Evolutionary conservation across 2,888 invertebrate species (phyloP), one percentile per base, ranked within the genome.

Genomic region (Myopa testacea): DNA sequence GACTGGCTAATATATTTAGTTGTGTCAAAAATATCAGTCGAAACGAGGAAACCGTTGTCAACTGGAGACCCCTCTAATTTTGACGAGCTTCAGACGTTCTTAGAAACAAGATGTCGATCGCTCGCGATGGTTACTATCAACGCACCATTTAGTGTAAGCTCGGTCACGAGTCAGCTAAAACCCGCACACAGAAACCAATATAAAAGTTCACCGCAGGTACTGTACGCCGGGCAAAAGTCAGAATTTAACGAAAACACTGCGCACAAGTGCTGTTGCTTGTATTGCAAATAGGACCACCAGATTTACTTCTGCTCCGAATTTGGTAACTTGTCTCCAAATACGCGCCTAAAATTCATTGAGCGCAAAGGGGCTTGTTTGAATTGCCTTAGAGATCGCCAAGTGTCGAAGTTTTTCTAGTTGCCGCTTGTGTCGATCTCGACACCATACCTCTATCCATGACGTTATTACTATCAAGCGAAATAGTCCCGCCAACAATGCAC

Each of bases 111-210:
- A n/a, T n/a, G n/a, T n/a, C n/a, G n/a, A n/a, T n/a, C n/a, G n/a
- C 67, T 38, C 14, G 50, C 50, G 38, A 40, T 45, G 37, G 38
- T 40, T 67, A 50, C 12, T 12, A 50, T 12, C 19, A 62, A n/a
- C 62, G 19, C 62, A 34, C 34, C 19, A 62, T 62, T 45, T n/a
- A 34, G 6, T 50, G 7, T 12, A 58, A n/a, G 55, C 62, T n/a
- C n/a, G n/a, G n/a, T n/a, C n/a, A n/a, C n/a, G n/a, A n/a, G n/a
- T n/a, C 70, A 70, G 58, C 69, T 52, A 45, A 67, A 19, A 76
- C 70, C 40, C 60, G 45, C 37, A 45, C 65, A 62, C 50, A 71
- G 55, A 74, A 60, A 74, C 74, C 71, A 69, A 6, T 4, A 58
- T 55, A 74, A 74, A 14, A 63, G 26, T 60, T 68, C 67, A 67